These are phyloP conservation scores for Prietella phreatophila DNA, from an alignment of 2,113 vertebrate species.

Conservation along the genomic window DNA sequence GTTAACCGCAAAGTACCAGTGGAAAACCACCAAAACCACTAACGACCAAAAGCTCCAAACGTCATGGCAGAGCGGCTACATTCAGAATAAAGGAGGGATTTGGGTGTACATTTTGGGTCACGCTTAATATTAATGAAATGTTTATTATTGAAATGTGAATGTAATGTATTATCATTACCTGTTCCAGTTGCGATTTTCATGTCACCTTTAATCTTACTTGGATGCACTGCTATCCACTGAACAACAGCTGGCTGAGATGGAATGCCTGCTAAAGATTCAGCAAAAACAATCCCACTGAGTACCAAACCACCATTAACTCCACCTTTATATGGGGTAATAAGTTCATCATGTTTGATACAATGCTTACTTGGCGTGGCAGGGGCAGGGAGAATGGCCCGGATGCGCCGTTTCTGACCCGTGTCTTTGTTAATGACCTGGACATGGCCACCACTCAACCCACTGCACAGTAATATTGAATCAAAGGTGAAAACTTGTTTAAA, in stretches of 20 bases:
- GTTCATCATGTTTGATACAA: not conserved
- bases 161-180: conserved; percentile 51
- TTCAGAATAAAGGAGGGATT: not conserved
- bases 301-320: not conserved
- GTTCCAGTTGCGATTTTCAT: conserved; percentile 38
- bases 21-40: not conserved
- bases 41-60: not conserved
- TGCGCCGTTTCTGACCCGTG: conserved; percentile 80
- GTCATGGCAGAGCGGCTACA: not conserved
- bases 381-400: conserved; percentile 89
- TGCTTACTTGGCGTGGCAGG: conserved; percentile 71
- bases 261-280: not conserved
- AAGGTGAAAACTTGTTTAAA: not conserved
- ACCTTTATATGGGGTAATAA: not conserved
- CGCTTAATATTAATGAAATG: not conserved
- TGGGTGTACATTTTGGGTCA: not conserved
- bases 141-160: too few relatives aligned
- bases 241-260: conserved; percentile 54
- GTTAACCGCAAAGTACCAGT: not conserved
- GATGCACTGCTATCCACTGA: conserved; percentile 68
- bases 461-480: not conserved
- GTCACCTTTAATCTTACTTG: conserved; percentile 59
- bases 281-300: not conserved
- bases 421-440: conserved; percentile 23
- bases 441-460: conserved; percentile 13